Conservation (phyloP, 2,888 invertebrate genomes). For the Torymus texanus region DNA sequence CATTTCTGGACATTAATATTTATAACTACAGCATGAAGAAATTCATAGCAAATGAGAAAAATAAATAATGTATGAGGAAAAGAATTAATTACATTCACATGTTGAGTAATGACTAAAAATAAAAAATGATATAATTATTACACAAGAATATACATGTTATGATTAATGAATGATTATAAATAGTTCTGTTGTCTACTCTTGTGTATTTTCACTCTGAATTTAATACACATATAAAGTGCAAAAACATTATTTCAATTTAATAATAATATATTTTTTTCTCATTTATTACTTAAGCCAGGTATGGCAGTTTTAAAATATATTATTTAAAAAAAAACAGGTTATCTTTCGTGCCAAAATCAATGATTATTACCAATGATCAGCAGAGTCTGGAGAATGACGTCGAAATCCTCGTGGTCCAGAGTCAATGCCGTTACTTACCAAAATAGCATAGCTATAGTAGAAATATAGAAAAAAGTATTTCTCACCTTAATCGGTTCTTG, state of each 20-base stretch:
- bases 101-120: slow-evolving; percentile 9
- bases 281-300: slow-evolving; percentile 27
- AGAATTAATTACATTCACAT: neutral
- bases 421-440: slow-evolving; percentile 54
- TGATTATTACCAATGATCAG: slow-evolving; percentile 54
- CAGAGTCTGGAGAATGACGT: slow-evolving; percentile 49
- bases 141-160: neutral
- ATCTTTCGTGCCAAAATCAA: slow-evolving; percentile 56
- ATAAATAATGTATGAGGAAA: neutral
- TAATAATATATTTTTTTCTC: slow-evolving; percentile 13
- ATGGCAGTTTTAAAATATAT: slow-evolving; percentile 7
- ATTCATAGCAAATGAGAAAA: slow-evolving; percentile 36
- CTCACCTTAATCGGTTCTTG: slow-evolving; percentile 83
- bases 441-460: slow-evolving; percentile 29
- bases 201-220: too few relatives aligned
- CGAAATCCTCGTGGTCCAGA: slow-evolving; percentile 44
- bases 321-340: slow-evolving; percentile 29
- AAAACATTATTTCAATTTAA: neutral
- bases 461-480: slow-evolving; percentile 34
- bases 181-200: too few relatives aligned
- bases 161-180: neutral
- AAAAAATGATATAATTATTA: neutral
- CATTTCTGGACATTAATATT: slow-evolving; percentile 1
- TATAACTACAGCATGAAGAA: slow-evolving; percentile 14
- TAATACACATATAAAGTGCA: neutral